Evolutionary conservation across 2,797 vertebrate species (phyloP), one percentile per base, ranked within the genome.

Genomic region (Eospalax fontanierii): DNA sequence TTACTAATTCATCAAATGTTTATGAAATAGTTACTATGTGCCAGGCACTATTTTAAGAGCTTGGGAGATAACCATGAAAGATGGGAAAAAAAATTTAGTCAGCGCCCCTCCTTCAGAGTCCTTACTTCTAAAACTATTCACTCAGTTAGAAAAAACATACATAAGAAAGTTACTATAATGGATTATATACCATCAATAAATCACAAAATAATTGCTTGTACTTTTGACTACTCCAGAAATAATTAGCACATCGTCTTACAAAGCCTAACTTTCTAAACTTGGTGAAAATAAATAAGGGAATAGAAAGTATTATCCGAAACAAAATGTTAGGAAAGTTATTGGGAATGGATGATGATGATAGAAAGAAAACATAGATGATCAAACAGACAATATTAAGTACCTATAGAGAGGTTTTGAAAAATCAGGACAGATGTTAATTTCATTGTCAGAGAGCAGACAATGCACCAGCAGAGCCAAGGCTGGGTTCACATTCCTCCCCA

Each of bases 191-290:
- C 28, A 76, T 19, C 30, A 16, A 22, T 57, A 54, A 71, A 63
- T 61, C 38, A 75, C 16, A 86, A 93, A 89, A 80, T 10, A 71
- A 57, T 65, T 46, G 73, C 30, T 94, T 87, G 50, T 79, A 30
- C 28, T 40, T 78, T 89, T 93, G 10, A 1, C 15, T 59, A 63
- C 65, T 66, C 30, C 43, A 33, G 40, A 93, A 94, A 63, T 50
- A 95, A 71, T 89, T 30, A 87, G 10, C 22, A n/a, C 79, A 7
- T 30, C 30, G 2, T 86, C 38, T 24, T 71, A 50, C 5, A 89
- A 85, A n/a, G 9, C 24, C 50, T 57, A 30, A 10, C 19, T 54
- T 83, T 76, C 7, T 75, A 87, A 40, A 54, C 14, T n/a, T 87
- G 9, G 12, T 79, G 14, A 85, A 78, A 94, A 94, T 10, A 40